These are phyloP conservation scores for Carollia perspicillata DNA, from an alignment of 2,113 vertebrate species.

Conservation along the genomic window DNA sequence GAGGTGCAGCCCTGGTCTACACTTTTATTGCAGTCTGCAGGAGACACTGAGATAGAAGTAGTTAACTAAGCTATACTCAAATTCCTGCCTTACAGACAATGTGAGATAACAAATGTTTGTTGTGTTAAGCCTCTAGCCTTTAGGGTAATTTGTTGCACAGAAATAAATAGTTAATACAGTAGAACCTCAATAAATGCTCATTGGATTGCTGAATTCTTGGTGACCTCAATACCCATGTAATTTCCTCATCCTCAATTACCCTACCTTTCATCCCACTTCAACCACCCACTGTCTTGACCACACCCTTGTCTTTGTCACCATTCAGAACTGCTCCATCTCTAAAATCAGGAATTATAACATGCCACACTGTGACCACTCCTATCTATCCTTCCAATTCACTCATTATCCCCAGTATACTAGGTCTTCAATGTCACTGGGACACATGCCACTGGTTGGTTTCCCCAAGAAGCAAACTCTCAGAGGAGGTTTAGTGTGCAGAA, in stretches of 20 bases:
- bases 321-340: not conserved
- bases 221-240: not conserved
- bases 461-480: constrained; percentile 29
- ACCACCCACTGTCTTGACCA: not conserved
- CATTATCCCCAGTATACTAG: not conserved
- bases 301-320: not conserved
- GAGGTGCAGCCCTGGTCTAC: not conserved
- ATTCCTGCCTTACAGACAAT: not conserved
- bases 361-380: not conserved
- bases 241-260: not conserved
- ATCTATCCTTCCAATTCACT: not conserved
- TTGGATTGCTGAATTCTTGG: not conserved
- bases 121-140: not conserved
- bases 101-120: not conserved
- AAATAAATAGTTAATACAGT: not conserved
- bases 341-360: not conserved
- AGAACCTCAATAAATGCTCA: not conserved
- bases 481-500: not conserved
- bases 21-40: not conserved
- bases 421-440: not conserved
- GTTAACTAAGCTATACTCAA: not conserved
- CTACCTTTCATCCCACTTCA: not conserved
- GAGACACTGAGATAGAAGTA: not conserved
- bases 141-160: not conserved
- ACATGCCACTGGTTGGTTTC: not conserved